phyloP scores from a whole-genome alignment of 2,888 invertebrate species.

The Autographa pulchrina region DNA sequence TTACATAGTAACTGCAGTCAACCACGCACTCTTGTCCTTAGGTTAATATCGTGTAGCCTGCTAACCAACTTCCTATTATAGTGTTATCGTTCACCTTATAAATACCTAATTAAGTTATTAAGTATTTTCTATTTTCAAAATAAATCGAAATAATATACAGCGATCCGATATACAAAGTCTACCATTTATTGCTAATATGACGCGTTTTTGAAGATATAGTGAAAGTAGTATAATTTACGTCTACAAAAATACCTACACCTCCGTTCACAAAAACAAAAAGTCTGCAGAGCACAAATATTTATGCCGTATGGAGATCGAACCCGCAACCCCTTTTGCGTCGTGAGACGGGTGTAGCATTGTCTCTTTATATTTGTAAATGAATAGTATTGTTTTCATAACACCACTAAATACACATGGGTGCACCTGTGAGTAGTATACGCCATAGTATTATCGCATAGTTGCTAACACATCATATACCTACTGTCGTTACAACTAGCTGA shows the following conservation, averaged over 20 bases:
- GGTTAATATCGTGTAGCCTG: background rate
- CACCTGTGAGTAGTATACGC: background rate
- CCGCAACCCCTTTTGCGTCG: background rate
- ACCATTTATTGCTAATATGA: background rate
- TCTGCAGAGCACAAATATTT: background rate
- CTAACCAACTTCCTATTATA: background rate
- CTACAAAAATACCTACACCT: background rate
- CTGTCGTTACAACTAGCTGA: background rate
- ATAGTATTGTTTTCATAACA: background rate
- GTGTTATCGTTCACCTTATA: background rate
- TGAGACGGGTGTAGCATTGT: conserved; percentile 1
- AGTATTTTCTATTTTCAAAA: background rate
- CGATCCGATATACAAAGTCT: background rate
- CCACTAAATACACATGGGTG: background rate
- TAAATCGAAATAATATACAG: background rate
- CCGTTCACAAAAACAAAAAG: background rate
- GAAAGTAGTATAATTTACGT: background rate
- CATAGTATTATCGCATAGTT: background rate
- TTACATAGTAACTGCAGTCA: background rate
- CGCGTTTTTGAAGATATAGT: background rate
- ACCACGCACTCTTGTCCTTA: background rate
- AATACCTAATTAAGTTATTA: background rate
- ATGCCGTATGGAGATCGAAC: conserved; percentile 1
- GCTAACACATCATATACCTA: background rate
- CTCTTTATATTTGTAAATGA: background rate